Percentiles rank a stretch among this genome's conserved stretches.
These are phyloP conservation scores for Pelusios castaneus DNA, from an alignment of 2,113 vertebrate species.

Conservation along the genomic window DNA sequence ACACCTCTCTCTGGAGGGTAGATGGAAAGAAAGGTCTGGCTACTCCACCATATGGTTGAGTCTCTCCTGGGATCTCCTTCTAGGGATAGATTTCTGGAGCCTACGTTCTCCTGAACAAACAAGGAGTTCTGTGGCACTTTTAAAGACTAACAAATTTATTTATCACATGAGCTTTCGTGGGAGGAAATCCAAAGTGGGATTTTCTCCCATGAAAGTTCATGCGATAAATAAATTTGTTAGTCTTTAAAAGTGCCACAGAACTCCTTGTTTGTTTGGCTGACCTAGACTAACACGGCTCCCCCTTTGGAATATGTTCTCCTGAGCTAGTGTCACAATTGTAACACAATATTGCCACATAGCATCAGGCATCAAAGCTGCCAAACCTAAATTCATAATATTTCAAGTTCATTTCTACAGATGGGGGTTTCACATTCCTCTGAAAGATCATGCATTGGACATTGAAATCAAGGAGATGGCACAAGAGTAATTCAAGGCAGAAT, in stretches of 20 bases:
- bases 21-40: not conserved
- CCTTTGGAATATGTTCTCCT: too few relatives aligned
- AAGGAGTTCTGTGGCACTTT: too few relatives aligned
- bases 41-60: not conserved
- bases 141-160: too few relatives aligned
- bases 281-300: too few relatives aligned
- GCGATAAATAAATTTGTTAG: too few relatives aligned
- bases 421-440: not conserved
- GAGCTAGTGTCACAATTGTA: not conserved
- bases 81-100: not conserved
- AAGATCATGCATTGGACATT: not conserved
- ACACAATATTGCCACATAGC: not conserved
- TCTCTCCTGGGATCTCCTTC: not conserved
- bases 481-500: not conserved
- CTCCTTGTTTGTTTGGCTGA: too few relatives aligned
- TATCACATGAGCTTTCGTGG: too few relatives aligned
- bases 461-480: not conserved
- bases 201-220: too few relatives aligned
- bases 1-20: not conserved
- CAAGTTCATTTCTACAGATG: not conserved
- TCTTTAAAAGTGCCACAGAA: too few relatives aligned
- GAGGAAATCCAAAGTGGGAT: too few relatives aligned
- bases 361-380: accelerated
- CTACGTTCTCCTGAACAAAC: not conserved
- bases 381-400: not conserved